These are phyloP conservation scores for Oxystoma pomonae DNA, from an alignment of 2,888 invertebrate genomes.

Conservation along the genomic window DNA sequence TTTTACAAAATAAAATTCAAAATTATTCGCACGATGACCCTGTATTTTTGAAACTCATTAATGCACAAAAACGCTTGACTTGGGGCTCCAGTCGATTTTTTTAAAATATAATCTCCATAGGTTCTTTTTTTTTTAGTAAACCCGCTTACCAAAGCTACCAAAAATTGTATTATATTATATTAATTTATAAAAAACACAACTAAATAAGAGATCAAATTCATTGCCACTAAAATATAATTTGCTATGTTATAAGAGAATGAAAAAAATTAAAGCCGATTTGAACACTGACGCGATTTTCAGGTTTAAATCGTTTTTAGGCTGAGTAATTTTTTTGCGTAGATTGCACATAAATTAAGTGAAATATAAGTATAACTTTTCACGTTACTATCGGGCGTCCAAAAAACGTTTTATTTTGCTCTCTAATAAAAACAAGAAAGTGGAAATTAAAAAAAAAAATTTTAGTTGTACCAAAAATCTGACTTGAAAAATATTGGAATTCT, in stretches of 20 bases:
- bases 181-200: constrained; percentile 24
- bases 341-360: no score
- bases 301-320: no score
- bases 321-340: no score
- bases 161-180: constrained; percentile 27
- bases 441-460: no score
- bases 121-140: not conserved
- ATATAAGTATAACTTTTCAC: no score
- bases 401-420: no score
- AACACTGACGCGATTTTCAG: no score
- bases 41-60: not conserved
- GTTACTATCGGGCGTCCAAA: no score
- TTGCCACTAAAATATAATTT: constrained; percentile 37
- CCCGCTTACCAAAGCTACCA: constrained; percentile 27
- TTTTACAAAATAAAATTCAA: not conserved
- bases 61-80: not conserved
- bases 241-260: not conserved
- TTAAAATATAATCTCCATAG: not conserved
- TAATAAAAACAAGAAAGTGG: no score
- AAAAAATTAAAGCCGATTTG: no score
- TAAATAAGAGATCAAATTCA: constrained; percentile 46
- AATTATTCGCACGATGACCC: not conserved
- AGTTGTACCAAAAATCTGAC: no score
- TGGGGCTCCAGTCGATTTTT: not conserved
- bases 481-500: no score